These are phyloP conservation scores for Apamea anceps DNA, from an alignment of 2,888 invertebrate species.

Conservation along the genomic window DNA sequence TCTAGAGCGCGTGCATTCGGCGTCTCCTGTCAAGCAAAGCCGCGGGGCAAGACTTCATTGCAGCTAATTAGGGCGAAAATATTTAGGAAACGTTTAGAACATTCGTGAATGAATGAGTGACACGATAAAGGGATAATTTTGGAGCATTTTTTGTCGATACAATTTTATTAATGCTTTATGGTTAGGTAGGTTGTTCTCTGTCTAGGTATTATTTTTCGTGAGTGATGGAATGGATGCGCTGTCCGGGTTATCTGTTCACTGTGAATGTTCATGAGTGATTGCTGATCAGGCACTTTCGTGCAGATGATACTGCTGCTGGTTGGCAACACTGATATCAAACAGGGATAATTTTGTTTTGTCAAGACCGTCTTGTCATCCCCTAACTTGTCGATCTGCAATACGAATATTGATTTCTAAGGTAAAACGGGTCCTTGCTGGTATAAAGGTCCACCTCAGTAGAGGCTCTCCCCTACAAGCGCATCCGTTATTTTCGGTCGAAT, in stretches of 20 bases:
- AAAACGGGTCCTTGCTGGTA: too few species aligned
- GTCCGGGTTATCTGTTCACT: background rate
- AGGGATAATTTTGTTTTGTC: background rate
- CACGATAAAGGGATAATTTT: constrained; percentile 37
- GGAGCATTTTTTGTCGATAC: constrained; percentile 31
- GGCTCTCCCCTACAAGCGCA: too few species aligned
- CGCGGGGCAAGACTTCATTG: constrained; percentile 72
- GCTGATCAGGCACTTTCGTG: background rate
- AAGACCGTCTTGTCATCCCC: background rate
- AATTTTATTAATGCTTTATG: constrained; percentile 6
- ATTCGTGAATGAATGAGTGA: constrained; percentile 55
- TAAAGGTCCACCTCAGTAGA: too few species aligned
- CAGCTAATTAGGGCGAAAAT: constrained; percentile 79
- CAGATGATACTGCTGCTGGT: background rate
- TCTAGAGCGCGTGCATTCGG: constrained; percentile 80
- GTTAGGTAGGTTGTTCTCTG: background rate
- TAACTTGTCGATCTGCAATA: background rate
- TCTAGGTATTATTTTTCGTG: constrained; percentile 18
- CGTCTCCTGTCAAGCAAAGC: constrained; percentile 83
- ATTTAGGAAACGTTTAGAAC: constrained; percentile 73
- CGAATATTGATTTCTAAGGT: background rate
- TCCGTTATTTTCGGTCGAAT: too few species aligned
- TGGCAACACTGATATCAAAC: background rate
- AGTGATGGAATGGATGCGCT: background rate
- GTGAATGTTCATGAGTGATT: background rate